These are phyloP conservation scores for Trematomus bernacchii DNA, from an alignment of 2,797 vertebrate species.

Conservation along the genomic window DNA sequence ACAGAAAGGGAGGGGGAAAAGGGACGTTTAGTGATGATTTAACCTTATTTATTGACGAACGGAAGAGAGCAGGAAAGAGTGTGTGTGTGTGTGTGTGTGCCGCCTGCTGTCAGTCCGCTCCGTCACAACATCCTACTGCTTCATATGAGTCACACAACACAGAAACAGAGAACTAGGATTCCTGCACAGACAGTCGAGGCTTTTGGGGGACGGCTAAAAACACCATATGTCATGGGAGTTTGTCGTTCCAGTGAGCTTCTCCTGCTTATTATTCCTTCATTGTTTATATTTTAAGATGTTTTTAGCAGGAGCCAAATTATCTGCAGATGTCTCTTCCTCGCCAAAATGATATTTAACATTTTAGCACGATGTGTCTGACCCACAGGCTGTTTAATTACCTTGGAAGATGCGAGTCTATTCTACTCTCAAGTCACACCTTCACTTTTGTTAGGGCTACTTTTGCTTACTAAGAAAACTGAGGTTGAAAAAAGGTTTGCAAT, in stretches of 20 bases:
- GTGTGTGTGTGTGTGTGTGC: no score
- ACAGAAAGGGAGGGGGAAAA: no score
- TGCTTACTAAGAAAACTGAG: slow-evolving; percentile 24
- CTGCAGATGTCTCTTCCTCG: background rate
- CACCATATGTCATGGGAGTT: background rate
- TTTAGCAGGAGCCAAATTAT: background rate
- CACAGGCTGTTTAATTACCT: background rate
- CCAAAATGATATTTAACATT: background rate
- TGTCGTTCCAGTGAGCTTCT: background rate
- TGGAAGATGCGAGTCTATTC: background rate
- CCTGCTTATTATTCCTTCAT: background rate
- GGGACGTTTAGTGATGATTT: no score
- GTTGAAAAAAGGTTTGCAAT: slow-evolving; percentile 32
- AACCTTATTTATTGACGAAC: no score
- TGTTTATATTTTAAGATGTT: no score
- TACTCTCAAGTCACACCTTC: slow-evolving; percentile 3
- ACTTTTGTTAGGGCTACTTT: slow-evolving; percentile 14
- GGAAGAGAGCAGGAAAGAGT: no score
- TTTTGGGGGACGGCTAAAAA: background rate
- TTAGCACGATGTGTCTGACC: background rate
- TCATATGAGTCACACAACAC: slow-evolving; percentile 27
- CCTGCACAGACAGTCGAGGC: background rate
- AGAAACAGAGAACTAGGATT: slow-evolving; percentile 32
- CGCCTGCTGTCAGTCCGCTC: no score
- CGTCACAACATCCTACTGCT: background rate